A percentile compares a stretch with the other conserved stretches of the same genome.
Conservation (phyloP, 2,797 vertebrate species). For the Myiotriccus ornatus region DNA sequence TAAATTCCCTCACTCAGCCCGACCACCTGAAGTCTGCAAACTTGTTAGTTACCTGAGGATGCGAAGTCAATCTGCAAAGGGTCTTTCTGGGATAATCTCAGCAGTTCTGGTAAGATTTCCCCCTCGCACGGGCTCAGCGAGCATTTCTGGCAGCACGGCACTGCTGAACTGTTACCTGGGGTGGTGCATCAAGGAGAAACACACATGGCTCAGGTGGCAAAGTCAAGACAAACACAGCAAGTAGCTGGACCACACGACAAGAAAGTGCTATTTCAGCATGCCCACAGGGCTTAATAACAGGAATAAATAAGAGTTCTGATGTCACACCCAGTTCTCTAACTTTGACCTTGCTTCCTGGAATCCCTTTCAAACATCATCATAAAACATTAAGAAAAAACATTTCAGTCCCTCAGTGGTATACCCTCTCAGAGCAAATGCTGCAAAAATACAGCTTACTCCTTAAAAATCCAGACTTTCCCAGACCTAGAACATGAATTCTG, state of each 20-base stretch:
- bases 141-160: slow-evolving; percentile 75
- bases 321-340: not conserved
- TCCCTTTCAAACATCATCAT: not conserved
- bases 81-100: slow-evolving; percentile 62
- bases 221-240: not conserved
- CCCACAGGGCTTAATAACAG: not conserved
- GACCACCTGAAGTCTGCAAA: not conserved
- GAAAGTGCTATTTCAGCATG: not conserved
- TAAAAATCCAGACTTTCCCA: not conserved
- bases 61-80: slow-evolving; percentile 72
- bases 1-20: not conserved
- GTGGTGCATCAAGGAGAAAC: slow-evolving; percentile 49
- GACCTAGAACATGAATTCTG: not conserved
- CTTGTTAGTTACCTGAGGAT: slow-evolving; percentile 67
- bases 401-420: not conserved
- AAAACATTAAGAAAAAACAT: not conserved
- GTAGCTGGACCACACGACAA: not conserved
- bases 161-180: slow-evolving; percentile 71
- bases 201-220: slow-evolving; percentile 9
- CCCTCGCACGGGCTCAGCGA: slow-evolving; percentile 67
- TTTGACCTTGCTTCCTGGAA: not conserved
- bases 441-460: not conserved
- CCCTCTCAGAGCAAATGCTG: not conserved
- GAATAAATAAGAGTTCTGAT: not conserved
- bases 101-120: slow-evolving; percentile 65